Evolutionary conservation across 2,888 invertebrate genomes (phyloP).

Genomic region (Melanotus villosus): DNA sequence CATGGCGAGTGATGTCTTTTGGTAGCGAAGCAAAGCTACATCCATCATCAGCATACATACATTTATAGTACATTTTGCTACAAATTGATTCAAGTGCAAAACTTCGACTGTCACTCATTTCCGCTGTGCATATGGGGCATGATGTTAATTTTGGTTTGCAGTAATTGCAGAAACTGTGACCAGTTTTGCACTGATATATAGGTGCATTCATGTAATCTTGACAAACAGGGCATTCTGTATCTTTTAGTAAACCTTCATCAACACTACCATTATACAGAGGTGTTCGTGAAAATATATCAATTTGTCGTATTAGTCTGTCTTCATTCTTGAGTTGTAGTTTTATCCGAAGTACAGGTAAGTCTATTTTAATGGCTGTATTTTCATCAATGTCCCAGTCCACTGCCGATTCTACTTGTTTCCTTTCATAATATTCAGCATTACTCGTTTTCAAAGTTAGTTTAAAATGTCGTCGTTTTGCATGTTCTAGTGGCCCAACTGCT

Average conservation of each 20-base stretch:
- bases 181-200: constrained; percentile 20
- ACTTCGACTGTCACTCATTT: constrained; percentile 24
- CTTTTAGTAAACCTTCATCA: constrained; percentile 23
- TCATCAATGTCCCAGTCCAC: constrained; percentile 19
- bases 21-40: constrained; percentile 13
- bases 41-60: constrained; percentile 29
- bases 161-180: constrained; percentile 27
- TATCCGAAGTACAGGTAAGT: constrained; percentile 8
- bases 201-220: constrained; percentile 30
- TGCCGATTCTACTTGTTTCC: constrained; percentile 21
- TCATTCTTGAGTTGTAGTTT: constrained; percentile 23
- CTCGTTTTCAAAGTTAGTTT: constrained; percentile 1
- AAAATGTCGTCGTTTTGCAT: constrained; percentile 6
- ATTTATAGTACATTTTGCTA: constrained; percentile 23
- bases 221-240: constrained; percentile 28
- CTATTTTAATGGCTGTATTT: constrained; percentile 27
- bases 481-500: constrained; percentile 5
- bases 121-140: constrained; percentile 18
- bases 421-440: constrained; percentile 4
- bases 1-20: constrained; percentile 8
- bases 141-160: constrained; percentile 20
- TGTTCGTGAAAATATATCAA: not conserved
- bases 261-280: constrained; percentile 16
- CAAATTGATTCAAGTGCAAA: constrained; percentile 28
- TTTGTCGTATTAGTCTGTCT: not conserved